Evolutionary conservation across 2,797 vertebrate species (phyloP).

Genomic region (Zalophus californianus): DNA sequence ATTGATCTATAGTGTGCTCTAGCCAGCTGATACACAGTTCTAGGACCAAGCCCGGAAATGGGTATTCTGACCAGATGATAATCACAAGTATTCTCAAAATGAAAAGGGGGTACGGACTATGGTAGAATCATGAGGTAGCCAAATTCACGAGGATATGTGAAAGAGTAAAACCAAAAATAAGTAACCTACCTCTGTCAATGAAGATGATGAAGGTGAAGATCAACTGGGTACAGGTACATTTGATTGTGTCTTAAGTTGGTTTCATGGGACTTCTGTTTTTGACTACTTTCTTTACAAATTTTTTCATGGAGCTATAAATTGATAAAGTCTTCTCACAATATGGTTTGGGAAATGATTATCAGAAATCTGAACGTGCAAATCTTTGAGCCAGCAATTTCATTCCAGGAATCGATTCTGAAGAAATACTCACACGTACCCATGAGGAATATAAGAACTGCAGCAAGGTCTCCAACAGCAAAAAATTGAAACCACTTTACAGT

Average conservation of each 20-base stretch:
- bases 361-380: neutral
- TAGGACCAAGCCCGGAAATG: neutral
- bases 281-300: neutral
- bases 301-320: neutral
- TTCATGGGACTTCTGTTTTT: neutral
- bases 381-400: neutral
- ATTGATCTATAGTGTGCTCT: neutral
- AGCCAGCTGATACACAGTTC: neutral
- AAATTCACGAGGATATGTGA: neutral
- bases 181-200: neutral
- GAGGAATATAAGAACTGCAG: neutral
- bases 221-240: neutral
- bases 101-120: neutral
- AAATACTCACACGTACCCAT: neutral
- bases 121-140: neutral
- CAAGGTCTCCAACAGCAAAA: constrained; percentile 15
- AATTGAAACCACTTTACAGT: neutral
- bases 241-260: neutral
- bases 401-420: neutral
- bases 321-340: neutral
- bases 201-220: neutral
- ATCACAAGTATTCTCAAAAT: neutral
- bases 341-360: neutral
- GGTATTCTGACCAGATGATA: neutral
- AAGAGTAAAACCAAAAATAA: neutral